Conservation (phyloP, 2,113 vertebrate species). For the Peucedramus taeniatus region DNA sequence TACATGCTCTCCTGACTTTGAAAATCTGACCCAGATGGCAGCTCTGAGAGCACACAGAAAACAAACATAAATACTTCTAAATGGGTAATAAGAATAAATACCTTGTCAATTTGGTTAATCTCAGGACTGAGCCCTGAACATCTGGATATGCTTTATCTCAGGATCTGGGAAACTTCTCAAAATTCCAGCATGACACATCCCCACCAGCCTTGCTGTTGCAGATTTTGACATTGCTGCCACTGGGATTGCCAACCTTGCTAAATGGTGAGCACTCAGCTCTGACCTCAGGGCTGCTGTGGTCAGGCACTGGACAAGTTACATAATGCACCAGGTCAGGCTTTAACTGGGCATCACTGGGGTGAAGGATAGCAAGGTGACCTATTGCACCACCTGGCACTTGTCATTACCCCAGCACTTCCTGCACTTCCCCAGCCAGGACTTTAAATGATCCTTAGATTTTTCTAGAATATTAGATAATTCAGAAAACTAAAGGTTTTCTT, state of each 20-base stretch:
- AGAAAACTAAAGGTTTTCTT: not conserved
- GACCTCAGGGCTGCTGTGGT: not conserved
- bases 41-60: not conserved
- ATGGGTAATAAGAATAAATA: conserved; percentile 2
- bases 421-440: not conserved
- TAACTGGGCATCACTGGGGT: not conserved
- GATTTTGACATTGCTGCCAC: not conserved
- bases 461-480: not conserved
- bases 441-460: not conserved
- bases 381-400: not conserved
- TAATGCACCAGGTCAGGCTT: not conserved
- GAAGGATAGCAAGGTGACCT: not conserved
- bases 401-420: not conserved
- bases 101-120: not conserved
- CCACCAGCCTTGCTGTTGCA: not conserved
- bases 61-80: not conserved
- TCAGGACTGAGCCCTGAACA: not conserved
- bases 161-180: not conserved
- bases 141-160: conserved; percentile 22
- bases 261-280: not conserved
- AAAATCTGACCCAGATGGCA: conserved; percentile 22
- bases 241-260: not conserved
- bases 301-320: not conserved
- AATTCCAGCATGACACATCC: not conserved
- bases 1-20: not conserved